Base-by-base conservation (phyloP, 1,140 invertebrate genomes). In the Drosophila erecta region DNA sequence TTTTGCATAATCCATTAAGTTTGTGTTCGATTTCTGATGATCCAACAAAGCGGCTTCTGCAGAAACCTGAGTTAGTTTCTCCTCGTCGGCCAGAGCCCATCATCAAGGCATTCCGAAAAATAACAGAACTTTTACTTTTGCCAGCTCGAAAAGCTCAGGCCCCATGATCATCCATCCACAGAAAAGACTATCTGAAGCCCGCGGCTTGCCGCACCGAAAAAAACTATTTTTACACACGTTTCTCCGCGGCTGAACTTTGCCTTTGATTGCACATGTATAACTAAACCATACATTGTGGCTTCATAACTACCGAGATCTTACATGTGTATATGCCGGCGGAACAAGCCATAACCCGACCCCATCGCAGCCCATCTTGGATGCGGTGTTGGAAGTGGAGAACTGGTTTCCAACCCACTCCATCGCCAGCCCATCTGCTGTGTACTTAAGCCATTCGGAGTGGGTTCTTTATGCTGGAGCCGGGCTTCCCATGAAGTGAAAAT, bases 71-170 rank as follows among this genome's bases (percentile, higher is more conserved):
- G 58, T 43, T 49, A 72, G 46, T 50, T 50, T 50, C 44, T 71
- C 67, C 58, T 43, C 20, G 49, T 12, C 27, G 57, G 38, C 24
- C 55, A 35, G 40, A 64, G 51, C 56, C 47, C 67, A 59, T 51
- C 53, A 55, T 57, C 71, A 54, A 41, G 71, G 40, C 72, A 85
- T 86, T 80, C 73, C 74, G 43, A 74, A 64, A 62, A 70, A 70
- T 71, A 71, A 57, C 79, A 79, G 64, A 87, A 87, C 83, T 86
- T 87, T 86, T 86, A 86, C 81, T 86, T 86, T 86, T 86, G 75
- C 74, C 64, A 74, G 55, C 59, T 83, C 40, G 46, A 79, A 51
- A 62, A 50, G 61, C 49, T 73, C 40, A 43, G 65, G 61, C 44
- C 64, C 20, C 43, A 35, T 40, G 35, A 55, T 50, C 47, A 56